Evolutionary conservation across 1,140 invertebrate species (phyloP), one percentile per base, ranked within the genome.

Genomic region (Acromyrmex echinatior): DNA sequence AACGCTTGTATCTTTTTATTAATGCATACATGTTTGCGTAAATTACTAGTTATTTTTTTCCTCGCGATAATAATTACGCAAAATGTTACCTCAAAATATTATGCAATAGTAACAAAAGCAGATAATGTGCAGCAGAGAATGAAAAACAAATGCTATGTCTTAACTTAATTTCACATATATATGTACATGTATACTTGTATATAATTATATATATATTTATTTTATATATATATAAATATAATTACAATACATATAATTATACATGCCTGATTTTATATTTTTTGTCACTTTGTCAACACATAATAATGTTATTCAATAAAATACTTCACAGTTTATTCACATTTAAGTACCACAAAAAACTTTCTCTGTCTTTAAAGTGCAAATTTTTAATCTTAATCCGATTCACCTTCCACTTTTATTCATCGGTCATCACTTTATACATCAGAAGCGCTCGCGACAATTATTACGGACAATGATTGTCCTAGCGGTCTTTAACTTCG

Each of bases 401-500:
- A 14, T 7, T 81, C 65, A 25, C 5, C 21, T 21, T 81, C 31
- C 28, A 62, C 4, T n/a, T 63, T 14, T 63, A 28, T 18, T 63
- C 21, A 58, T 2, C 58, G 58, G 31, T 66, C 31, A 68, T 81
- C 66, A 70, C 78, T 45, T 16, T 70, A 70, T 81, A 70, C 78
- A 70, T 74, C 68, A 56, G 10, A 58, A 70, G 76, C 12, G 63
- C 60, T 60, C 65, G 80, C 81, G 86, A 89, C 92, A 94, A 95
- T 95, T 93, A 94, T 94, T 93, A 86, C 92, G 93, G 93, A 91
- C 65, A 78, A 89, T 77, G 90, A 94, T 95, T 95, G 93, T 94
- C 92, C 88, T 95, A 95, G 94, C 95, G 94, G 95, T 94, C 88
- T 94, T 94, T 92, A 93, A 86, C 87, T 93, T 80, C 80, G 87